These are phyloP conservation scores for Dinothrombium tinctorium DNA, from an alignment of 1,140 invertebrate genomes.

Conservation along the genomic window DNA sequence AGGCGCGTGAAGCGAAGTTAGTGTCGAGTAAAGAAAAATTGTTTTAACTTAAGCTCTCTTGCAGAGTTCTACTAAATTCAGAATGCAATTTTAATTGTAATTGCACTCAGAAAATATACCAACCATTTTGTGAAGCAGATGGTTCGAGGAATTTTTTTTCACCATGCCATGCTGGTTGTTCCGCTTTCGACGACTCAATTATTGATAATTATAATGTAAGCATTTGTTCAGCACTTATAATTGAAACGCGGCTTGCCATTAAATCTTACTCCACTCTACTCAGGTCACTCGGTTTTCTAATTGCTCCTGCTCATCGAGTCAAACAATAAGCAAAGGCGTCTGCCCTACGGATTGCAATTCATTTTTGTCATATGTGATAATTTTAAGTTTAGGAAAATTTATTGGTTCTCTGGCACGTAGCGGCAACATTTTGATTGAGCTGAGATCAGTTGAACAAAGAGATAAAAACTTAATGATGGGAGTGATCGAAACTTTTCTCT, in stretches of 20 bases:
- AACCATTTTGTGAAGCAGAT: constrained; percentile 46
- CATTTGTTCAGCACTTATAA: no score
- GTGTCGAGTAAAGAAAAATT: no score
- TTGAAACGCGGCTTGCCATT: no score
- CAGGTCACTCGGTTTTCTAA: no score
- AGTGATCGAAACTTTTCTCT: constrained; percentile 14
- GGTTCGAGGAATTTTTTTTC: constrained; percentile 50
- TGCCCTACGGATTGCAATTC: no score
- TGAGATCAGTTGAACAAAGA: constrained; percentile 18
- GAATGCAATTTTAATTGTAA: constrained; percentile 18
- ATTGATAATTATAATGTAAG: no score
- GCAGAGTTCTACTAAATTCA: not conserved
- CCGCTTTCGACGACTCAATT: no score
- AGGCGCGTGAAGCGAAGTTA: no score
- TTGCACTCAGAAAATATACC: constrained; percentile 13
- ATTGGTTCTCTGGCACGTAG: constrained; percentile 15
- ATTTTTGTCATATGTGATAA: not conserved
- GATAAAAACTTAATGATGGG: constrained; percentile 20
- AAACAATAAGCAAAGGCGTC: no score
- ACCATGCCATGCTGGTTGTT: constrained; percentile 64
- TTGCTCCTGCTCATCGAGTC: no score
- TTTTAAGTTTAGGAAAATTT: not conserved
- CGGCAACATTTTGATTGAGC: constrained; percentile 17
- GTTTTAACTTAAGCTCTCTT: no score
- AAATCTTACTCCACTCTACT: no score